Conservation (phyloP, 2,797 vertebrate genomes). For the Oreochromis grahami region DNA sequence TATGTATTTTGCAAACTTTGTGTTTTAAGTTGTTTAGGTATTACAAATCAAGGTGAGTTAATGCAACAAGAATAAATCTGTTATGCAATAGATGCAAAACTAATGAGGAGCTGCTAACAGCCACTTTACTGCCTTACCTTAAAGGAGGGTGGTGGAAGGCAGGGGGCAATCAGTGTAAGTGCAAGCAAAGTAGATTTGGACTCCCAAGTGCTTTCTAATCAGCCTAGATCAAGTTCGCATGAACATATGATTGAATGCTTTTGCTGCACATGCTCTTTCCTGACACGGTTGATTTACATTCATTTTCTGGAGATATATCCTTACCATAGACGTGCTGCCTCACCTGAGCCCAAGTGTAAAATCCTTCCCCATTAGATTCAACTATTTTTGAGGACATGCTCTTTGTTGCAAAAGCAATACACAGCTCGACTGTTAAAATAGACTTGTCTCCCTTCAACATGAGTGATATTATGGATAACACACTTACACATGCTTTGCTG, state of each 20-base stretch:
- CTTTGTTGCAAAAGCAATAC: not conserved
- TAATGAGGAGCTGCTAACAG: not conserved
- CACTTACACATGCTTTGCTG: not conserved
- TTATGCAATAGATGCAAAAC: not conserved
- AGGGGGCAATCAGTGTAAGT: not conserved
- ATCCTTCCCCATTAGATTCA: not conserved
- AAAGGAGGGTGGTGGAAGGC: not conserved
- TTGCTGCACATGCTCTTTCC: not conserved
- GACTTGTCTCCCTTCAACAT: not conserved
- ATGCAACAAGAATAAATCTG: not conserved
- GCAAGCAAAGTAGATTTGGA: slow-evolving; percentile 8
- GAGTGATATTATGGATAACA: not conserved
- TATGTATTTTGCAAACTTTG: not conserved
- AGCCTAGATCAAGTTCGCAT: not conserved
- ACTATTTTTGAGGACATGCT: not conserved
- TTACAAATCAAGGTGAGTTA: not conserved
- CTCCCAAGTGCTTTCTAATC: slow-evolving; percentile 10
- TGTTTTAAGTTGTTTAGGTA: not conserved
- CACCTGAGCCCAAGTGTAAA: not conserved
- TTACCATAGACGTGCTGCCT: not conserved
- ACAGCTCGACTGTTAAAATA: not conserved
- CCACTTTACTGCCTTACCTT: not conserved
- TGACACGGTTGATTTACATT: not conserved
- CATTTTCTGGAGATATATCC: not conserved
- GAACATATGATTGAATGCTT: not conserved